A percentile compares a stretch with the other conserved stretches of the same genome.
Evolutionary conservation across 2,797 vertebrate genomes (phyloP).

Genomic region (Sebastes flavidus): DNA sequence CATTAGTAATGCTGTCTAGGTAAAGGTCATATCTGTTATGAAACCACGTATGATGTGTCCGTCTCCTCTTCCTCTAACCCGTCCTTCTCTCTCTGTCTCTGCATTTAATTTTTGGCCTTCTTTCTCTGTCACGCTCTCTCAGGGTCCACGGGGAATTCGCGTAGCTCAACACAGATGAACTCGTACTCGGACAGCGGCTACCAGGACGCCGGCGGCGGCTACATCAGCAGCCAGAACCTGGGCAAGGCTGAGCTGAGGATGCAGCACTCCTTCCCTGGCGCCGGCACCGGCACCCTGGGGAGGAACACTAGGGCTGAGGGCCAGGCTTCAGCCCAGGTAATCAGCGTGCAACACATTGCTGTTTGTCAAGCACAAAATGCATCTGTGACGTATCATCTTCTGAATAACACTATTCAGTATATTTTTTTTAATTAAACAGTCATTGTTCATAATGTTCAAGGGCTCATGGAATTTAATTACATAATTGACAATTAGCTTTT

Average conservation of each 20-base stretch:
- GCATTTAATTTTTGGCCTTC: background rate
- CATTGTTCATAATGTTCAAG: background rate
- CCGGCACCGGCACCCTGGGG: slow-evolving; percentile 80
- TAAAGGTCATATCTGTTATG: slow-evolving; percentile 67
- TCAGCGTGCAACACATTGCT: background rate
- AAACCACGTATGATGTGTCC: slow-evolving; percentile 40
- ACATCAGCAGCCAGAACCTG: slow-evolving; percentile 89
- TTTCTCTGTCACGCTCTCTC: slow-evolving; percentile 24
- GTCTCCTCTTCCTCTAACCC: background rate
- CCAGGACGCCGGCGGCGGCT: slow-evolving; percentile 93
- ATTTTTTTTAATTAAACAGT: background rate
- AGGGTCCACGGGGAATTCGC: slow-evolving; percentile 95
- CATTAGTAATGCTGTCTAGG: slow-evolving; percentile 50
- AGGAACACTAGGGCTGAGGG: slow-evolving; percentile 92
- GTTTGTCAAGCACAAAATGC: background rate
- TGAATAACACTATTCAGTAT: background rate
- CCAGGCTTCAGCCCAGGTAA: slow-evolving; percentile 90
- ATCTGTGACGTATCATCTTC: background rate
- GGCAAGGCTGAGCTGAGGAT: slow-evolving; percentile 89
- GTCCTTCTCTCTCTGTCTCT: background rate
- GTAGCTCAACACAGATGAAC: slow-evolving; percentile 97
- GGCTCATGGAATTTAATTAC: background rate
- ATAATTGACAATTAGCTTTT: background rate
- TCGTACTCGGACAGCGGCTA: slow-evolving; percentile 98
- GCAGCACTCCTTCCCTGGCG: slow-evolving; percentile 88